Base-by-base conservation (phyloP, 1,140 invertebrate genomes). In the Ceratina australensis region DNA sequence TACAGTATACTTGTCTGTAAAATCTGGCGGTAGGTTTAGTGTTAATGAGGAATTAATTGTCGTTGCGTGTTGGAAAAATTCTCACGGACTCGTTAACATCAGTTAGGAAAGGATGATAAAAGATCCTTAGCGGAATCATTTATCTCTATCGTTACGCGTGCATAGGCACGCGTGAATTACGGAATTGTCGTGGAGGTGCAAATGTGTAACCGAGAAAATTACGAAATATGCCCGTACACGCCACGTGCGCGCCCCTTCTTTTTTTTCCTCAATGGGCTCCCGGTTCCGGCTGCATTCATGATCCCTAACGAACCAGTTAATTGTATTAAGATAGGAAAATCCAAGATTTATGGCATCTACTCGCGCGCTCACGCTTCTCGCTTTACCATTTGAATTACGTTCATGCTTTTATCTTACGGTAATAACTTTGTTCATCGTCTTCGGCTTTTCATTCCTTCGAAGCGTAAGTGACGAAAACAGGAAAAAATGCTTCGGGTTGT, bases 161-260 rank as follows among this genome's bases (percentile, higher is more conserved):
- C 77, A 80, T 76, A 82, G 76, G 49, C 77, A 79, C 26, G 63
- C 72, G 68, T 83, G 82, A 84, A 82, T 84, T 80, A 84, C 72
- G 57, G 72, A 83, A 83, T 84, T 82, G 82, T 84, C 72, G 77
- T 72, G 66, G 66, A 67, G 71, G 52, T 73, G 69, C 59, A 72
- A n/a, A 71, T 64, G 64, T 57, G 78, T 71, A 68, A 54, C 72
- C 13, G 52, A 76, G 72, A 42, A 42, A 81, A 67, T 84, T 84
- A 82, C 81, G 81, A 84, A 84, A 84, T 75, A 47, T 65, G 47
- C 28, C 15, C 49, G 49, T 42, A 42, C 20, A 71, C 66, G 72
- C 66, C 77, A 76, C 57, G 77, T 72, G 59, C 63, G 26, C 60
- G 15, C 13, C 26, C 65, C n/a, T 61, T 50, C 15, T 61, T 64